Percentiles rank a stretch among this genome's conserved stretches.
These are phyloP conservation scores for Periophthalmus modestus DNA, from an alignment of 2,113 vertebrate genomes.

Conservation along the genomic window DNA sequence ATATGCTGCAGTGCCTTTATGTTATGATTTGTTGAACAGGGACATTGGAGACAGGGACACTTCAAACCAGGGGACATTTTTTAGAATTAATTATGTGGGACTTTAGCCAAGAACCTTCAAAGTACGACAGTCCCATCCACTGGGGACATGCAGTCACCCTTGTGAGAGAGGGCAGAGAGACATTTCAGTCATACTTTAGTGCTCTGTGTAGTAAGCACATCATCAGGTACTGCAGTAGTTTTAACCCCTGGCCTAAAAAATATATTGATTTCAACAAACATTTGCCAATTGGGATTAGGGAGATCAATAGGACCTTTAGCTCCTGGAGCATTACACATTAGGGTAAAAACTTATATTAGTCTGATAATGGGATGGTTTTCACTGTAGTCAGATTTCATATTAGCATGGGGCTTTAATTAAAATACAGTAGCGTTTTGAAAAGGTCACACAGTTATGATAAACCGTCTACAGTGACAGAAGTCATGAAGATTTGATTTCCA, in stretches of 20 bases:
- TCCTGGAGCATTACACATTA: background rate
- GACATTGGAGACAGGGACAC: background rate
- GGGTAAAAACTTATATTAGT: background rate
- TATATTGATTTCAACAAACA: background rate
- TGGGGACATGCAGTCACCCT: background rate
- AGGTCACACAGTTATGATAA: background rate
- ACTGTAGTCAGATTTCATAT: background rate
- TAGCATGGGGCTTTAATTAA: background rate
- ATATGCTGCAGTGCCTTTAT: background rate
- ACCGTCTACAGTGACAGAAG: background rate
- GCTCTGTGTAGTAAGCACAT: background rate
- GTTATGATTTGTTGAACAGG: background rate
- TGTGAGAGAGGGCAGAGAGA: background rate
- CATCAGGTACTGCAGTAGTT: background rate
- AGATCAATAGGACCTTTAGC: background rate
- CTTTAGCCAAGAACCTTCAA: conserved; percentile 1
- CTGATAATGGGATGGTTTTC: background rate
- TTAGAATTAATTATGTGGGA: background rate
- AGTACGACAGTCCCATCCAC: background rate
- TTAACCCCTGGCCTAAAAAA: background rate
- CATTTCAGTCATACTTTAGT: background rate
- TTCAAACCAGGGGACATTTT: conserved; percentile 3
- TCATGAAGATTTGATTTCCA: background rate
- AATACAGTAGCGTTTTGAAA: background rate
- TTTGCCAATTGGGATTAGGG: background rate